A percentile compares a stretch with the other conserved stretches of the same genome.
phyloP scores from a whole-genome alignment of 1,140 invertebrate genomes.

The Homalodisca vitripennis region DNA sequence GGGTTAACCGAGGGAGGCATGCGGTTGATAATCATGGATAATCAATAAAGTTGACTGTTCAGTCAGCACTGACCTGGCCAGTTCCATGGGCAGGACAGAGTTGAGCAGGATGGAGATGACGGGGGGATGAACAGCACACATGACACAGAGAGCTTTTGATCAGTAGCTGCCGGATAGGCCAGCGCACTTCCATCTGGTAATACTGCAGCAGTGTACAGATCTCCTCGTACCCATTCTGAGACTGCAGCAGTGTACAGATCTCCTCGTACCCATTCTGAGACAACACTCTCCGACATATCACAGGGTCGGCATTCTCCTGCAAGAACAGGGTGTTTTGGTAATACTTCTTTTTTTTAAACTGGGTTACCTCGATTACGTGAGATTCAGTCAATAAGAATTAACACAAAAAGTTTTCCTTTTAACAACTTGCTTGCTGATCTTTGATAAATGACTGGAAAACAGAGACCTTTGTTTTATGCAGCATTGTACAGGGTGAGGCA shows the following conservation, averaged over 20 bases:
- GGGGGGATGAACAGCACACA: slow-evolving; percentile 78
- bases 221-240: slow-evolving; percentile 70
- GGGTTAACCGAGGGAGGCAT: too few species aligned
- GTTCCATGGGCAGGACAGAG: slow-evolving; percentile 83
- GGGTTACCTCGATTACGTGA: too few species aligned
- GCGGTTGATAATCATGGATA: too few species aligned
- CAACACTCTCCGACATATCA: slow-evolving; percentile 74
- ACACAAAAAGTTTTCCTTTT: too few species aligned
- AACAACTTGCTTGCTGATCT: too few species aligned
- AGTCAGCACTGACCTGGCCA: slow-evolving; percentile 69
- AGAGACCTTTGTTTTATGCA: too few species aligned
- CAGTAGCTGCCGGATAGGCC: slow-evolving; percentile 75
- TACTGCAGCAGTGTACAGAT: slow-evolving; percentile 79
- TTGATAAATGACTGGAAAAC: too few species aligned
- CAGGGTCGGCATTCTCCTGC: slow-evolving; percentile 81
- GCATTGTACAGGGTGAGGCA: too few species aligned
- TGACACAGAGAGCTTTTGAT: slow-evolving; percentile 81
- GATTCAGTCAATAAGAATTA: too few species aligned
- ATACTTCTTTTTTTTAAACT: too few species aligned
- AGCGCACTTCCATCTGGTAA: slow-evolving; percentile 90
- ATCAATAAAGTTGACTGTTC: too few species aligned
- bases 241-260: slow-evolving; percentile 74
- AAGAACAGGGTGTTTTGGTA: too few species aligned
- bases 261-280: slow-evolving; percentile 72
- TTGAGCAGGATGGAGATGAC: slow-evolving; percentile 78